Percentiles rank a stretch among this genome's conserved stretches.
These are phyloP conservation scores for Lucinisca nassula DNA, from an alignment of 2,888 invertebrate species.

Conservation along the genomic window DNA sequence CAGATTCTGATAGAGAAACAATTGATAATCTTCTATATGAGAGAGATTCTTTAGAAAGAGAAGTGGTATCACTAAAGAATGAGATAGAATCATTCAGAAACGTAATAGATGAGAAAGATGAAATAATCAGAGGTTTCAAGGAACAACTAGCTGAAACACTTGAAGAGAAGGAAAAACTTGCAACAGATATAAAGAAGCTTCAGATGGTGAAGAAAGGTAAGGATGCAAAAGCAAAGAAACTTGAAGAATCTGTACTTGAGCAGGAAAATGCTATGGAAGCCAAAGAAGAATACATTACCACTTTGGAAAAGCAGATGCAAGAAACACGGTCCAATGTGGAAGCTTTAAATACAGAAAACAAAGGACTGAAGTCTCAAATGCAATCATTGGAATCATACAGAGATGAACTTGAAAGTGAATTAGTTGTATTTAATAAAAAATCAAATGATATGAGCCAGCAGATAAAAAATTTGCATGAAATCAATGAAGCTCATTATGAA, in stretches of 20 bases:
- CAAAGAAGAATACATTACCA: not conserved
- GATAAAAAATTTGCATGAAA: not conserved
- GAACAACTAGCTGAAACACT: slow-evolving; percentile 50
- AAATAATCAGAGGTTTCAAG: slow-evolving; percentile 60
- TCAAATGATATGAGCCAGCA: not conserved
- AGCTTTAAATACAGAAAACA: not conserved
- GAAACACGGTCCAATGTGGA: not conserved
- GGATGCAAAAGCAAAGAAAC: slow-evolving; percentile 46
- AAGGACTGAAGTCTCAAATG: not conserved
- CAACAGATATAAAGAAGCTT: slow-evolving; percentile 66
- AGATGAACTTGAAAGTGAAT: slow-evolving; percentile 25
- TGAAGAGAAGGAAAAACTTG: slow-evolving; percentile 56
- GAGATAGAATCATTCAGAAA: slow-evolving; percentile 63
- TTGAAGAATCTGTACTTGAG: slow-evolving; percentile 62
- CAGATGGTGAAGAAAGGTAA: slow-evolving; percentile 61
- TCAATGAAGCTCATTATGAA: not conserved
- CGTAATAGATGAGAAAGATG: slow-evolving; percentile 44
- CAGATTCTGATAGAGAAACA: slow-evolving; percentile 39
- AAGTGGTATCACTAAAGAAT: slow-evolving; percentile 56
- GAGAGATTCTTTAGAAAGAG: slow-evolving; percentile 61
- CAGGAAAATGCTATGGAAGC: slow-evolving; percentile 50
- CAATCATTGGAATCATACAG: not conserved
- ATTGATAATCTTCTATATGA: slow-evolving; percentile 38
- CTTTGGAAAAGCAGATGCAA: not conserved
- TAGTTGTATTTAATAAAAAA: not conserved